Evolutionary conservation across 35 echinoderm and acorn worm genomes (phyloP).

Genomic region (Heliocidaris tuberculata): DNA sequence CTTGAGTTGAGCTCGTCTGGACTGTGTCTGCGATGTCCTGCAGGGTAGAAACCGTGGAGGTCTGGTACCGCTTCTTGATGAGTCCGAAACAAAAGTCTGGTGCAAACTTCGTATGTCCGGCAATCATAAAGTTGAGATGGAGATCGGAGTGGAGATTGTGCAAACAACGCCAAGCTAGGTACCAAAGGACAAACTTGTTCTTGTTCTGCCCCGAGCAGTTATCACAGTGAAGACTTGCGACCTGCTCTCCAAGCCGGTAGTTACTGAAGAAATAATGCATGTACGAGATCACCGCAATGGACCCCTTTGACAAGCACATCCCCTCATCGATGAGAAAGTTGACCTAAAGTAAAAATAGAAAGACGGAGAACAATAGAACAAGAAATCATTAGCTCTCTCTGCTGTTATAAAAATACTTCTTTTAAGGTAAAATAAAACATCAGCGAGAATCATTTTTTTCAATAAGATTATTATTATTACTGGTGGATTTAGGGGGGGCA

Average conservation of each 20-base stretch:
- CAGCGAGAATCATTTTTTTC: too few relatives aligned
- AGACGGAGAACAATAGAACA: background rate
- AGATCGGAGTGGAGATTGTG: slow-evolving; percentile 38
- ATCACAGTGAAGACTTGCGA: slow-evolving; percentile 51
- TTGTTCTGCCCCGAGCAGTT: slow-evolving; percentile 79
- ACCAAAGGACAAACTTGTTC: slow-evolving; percentile 72
- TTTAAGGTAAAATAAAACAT: too few relatives aligned
- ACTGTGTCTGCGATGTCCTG: slow-evolving; percentile 50
- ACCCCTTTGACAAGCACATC: slow-evolving; percentile 41
- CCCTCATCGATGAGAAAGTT: slow-evolving; percentile 72
- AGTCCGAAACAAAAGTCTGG: slow-evolving; percentile 45
- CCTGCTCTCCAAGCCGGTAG: slow-evolving; percentile 49
- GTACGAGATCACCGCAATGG: slow-evolving; percentile 50
- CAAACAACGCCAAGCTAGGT: slow-evolving; percentile 50
- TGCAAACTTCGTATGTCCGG: slow-evolving; percentile 58
- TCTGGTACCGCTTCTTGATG: slow-evolving; percentile 30
- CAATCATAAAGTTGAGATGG: slow-evolving; percentile 43
- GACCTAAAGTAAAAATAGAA: slow-evolving; percentile 42
- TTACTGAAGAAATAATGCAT: slow-evolving; percentile 61
- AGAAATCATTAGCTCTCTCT: background rate
- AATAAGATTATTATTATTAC: too few relatives aligned
- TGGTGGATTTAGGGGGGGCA: too few relatives aligned
- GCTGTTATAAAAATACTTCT: background rate
- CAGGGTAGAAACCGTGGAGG: slow-evolving; percentile 33
- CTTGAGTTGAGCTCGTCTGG: background rate